These are phyloP conservation scores for Rotaria sp. DNA, from an alignment of 2,888 invertebrate species.

Conservation along the genomic window DNA sequence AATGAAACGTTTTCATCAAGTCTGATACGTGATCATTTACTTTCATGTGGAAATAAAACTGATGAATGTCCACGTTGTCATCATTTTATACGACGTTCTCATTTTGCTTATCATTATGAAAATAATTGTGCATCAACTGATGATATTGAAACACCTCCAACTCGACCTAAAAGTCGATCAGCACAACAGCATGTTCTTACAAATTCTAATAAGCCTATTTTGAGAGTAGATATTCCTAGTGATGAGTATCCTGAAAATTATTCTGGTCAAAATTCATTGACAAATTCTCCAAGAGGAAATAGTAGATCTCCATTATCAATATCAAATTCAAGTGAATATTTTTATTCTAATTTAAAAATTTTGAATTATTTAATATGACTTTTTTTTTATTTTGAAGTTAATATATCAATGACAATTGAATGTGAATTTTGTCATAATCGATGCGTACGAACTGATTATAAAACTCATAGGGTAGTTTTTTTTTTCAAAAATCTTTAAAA, in stretches of 20 bases:
- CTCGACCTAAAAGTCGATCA: neutral
- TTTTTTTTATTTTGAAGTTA: neutral
- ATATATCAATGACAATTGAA: neutral
- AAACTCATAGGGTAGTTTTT: neutral
- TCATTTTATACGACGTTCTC: neutral
- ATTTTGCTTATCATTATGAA: conserved; percentile 10
- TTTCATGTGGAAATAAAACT: neutral
- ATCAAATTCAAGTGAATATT: neutral
- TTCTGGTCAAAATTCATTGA: neutral
- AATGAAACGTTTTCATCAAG: neutral
- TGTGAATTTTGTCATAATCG: neutral
- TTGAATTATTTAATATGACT: no score
- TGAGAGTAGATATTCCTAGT: neutral
- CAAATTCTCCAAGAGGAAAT: neutral
- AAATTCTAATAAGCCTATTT: neutral
- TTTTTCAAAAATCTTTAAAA: no score
- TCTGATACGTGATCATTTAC: neutral
- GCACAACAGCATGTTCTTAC: neutral
- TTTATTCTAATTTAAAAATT: no score
- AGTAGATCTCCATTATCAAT: neutral
- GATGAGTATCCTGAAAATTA: neutral
- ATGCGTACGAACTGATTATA: neutral
- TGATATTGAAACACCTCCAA: neutral
- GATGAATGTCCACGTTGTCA: neutral
- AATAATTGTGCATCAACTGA: neutral